Evolutionary conservation across 2,113 vertebrate species (phyloP).

Genomic region (Barbus barbus): DNA sequence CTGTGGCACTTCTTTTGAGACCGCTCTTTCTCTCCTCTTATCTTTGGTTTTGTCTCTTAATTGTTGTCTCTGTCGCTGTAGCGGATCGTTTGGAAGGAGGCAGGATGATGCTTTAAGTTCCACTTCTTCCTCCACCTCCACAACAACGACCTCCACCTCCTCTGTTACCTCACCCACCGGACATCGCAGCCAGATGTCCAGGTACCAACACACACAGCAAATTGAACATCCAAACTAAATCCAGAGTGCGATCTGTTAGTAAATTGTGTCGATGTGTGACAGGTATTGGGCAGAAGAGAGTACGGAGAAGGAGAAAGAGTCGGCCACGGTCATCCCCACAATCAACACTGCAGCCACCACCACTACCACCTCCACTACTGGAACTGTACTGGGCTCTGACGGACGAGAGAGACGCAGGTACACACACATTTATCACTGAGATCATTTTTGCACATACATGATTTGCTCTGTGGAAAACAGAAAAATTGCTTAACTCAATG

Average conservation of each 20-base stretch:
- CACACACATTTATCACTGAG: not conserved
- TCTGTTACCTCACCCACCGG: conserved; percentile 93
- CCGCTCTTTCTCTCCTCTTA: not conserved
- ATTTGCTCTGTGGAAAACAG: not conserved
- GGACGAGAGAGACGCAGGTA: conserved; percentile 96
- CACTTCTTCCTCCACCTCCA: conserved; percentile 76
- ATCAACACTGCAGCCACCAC: conserved; percentile 88
- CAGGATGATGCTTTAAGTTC: conserved; percentile 89
- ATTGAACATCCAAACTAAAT: conserved; percentile 77
- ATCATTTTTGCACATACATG: not conserved
- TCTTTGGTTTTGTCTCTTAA: not conserved
- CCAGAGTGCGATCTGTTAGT: not conserved
- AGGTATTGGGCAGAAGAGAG: conserved; percentile 98
- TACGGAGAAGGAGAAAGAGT: conserved; percentile 85
- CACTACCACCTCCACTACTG: conserved; percentile 84
- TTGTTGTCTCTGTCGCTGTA: conserved; percentile 58
- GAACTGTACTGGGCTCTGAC: conserved; percentile 87
- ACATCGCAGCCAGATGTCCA: conserved; percentile 84
- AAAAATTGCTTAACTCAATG: not conserved
- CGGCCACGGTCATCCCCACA: conserved; percentile 91
- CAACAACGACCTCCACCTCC: conserved; percentile 73
- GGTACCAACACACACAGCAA: conserved; percentile 54
- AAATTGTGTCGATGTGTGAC: conserved; percentile 65
- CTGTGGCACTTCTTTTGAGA: not conserved
- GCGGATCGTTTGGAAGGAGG: conserved; percentile 92